Base-by-base conservation (phyloP, 2,888 invertebrate species). In the Heliothis peltigera region DNA sequence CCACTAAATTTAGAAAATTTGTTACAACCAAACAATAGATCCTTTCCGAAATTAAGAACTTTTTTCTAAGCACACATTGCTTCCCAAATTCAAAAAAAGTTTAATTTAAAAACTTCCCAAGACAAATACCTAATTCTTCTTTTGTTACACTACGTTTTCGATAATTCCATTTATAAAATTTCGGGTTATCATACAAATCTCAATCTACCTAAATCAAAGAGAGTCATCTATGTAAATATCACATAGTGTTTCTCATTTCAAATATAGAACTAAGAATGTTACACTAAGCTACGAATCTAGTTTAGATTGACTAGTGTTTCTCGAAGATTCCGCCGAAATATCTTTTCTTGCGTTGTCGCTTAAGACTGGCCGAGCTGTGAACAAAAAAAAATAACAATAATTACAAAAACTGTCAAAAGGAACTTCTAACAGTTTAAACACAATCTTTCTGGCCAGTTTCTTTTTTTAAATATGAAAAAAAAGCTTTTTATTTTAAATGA, bases 241-340 rank as follows among this genome's bases (percentile, higher is more conserved):
- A 81, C 82, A 74, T 65, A 70, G 25, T 18, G 43, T 58, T 53
- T 65, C 46, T 35, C 18, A 70, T 22, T 59, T 49, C 53, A 8
- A 54, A 51, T 59, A n/a, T 46, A 49, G 10, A 25, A 51, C 19
- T 65, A 63, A 39, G 7, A 60, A 55, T 64, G 12, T 54, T 59
- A 65, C 28, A 55, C 44, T 81, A 69, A 65, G 83, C 89, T 94
- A 94, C 79, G 92, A 87, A 65, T 94, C 94, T 82, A 94, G 80
- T 83, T 91, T 94, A 68, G 91, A 88, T 85, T 93, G 94, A 92
- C 95, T 94, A 91, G 93, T 93, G 61, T 91, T 89, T 81, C 91
- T 85, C 0, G 94, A 93, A 2, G 88, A 84, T 68, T 90, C 90
- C 7, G 65, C 75, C 0, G 89, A 89, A 3, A 85, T 85, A 4